Conservation (phyloP, 2,797 vertebrate genomes). For the Merluccius polli region DNA sequence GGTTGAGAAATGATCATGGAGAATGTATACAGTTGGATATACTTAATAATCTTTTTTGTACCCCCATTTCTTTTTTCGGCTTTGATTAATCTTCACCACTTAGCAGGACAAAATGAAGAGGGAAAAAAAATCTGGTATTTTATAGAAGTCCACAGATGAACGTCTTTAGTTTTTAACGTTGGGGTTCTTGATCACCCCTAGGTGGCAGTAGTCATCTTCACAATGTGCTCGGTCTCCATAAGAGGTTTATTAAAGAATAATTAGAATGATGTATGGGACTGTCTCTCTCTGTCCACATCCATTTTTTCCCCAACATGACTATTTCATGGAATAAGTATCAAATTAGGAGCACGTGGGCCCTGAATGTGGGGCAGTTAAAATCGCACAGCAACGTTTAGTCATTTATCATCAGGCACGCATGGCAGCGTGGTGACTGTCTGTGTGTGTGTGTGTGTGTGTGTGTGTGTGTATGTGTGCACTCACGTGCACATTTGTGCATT, state of each 20-base stretch:
- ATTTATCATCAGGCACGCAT: slow-evolving; percentile 65
- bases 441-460: slow-evolving; percentile 16
- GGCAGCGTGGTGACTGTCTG: slow-evolving; percentile 35
- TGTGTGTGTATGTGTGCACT: slow-evolving; percentile 8
- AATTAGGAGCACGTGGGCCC: slow-evolving; percentile 61
- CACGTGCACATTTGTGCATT: background rate
- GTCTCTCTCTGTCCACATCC: slow-evolving; percentile 75
- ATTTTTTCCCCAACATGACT: slow-evolving; percentile 69
- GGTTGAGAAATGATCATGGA: slow-evolving; percentile 40
- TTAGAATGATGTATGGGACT: slow-evolving; percentile 76
- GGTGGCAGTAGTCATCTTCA: slow-evolving; percentile 76
- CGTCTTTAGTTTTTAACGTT: slow-evolving; percentile 31
- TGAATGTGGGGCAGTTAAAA: slow-evolving; percentile 68
- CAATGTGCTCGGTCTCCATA: slow-evolving; percentile 31
- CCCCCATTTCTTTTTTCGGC: slow-evolving; percentile 36
- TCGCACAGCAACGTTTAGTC: slow-evolving; percentile 67
- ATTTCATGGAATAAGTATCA: slow-evolving; percentile 73
- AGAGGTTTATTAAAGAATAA: slow-evolving; percentile 76
- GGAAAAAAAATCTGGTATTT: slow-evolving; percentile 16
- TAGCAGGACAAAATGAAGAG: slow-evolving; percentile 27
- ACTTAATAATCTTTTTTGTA: slow-evolving; percentile 45
- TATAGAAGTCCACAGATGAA: slow-evolving; percentile 37
- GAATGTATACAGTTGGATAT: slow-evolving; percentile 47
- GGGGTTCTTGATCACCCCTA: slow-evolving; percentile 57
- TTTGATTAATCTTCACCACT: slow-evolving; percentile 60